Evolutionary conservation across 1,140 invertebrate species (phyloP), one percentile per base, ranked within the genome.

Genomic region (Proctacanthus coquilletti): DNA sequence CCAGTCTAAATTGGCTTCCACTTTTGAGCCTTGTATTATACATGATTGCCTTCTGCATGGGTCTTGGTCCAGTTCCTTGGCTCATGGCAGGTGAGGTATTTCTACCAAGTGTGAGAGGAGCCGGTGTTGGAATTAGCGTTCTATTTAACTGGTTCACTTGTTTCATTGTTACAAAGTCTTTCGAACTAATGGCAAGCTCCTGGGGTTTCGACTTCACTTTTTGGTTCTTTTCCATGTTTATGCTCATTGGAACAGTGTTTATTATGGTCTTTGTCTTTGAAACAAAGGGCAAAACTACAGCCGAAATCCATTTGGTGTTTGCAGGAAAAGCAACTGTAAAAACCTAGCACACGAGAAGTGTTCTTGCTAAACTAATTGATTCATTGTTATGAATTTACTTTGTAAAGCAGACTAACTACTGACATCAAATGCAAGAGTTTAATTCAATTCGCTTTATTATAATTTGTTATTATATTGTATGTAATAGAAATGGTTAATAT

Each of bases 261-360:
- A 74, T 82, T 8, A 73, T 72, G 23, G 64, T 83, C 20, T 57
- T 80, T 18, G 69, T 97, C 6, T 84, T 85, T 1, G 92, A 97
- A 68, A 97, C 91, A 0, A 92, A 88, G 57, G 89, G 89, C 2
- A 88, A 84, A 58, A 78, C 70, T 18, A 63, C 82, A 13, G 74
- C 84, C 32, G 77, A 92, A 56, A 88, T 95, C 50, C 80, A 84
- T n/a, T n/a, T n/a, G n/a, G n/a, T n/a, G n/a, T n/a, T n/a, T n/a
- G n/a, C n/a, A n/a, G n/a, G n/a, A n/a, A n/a, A n/a, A n/a, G n/a
- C n/a, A n/a, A n/a, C n/a, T n/a, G n/a, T n/a, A n/a, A n/a, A n/a
- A n/a, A n/a, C n/a, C n/a, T n/a, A n/a, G n/a, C n/a, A n/a, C n/a
- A n/a, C n/a, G n/a, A n/a, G n/a, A n/a, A n/a, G n/a, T n/a, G n/a